These are phyloP conservation scores for Numenius arquata DNA, from an alignment of 2,113 vertebrate species.

Conservation along the genomic window DNA sequence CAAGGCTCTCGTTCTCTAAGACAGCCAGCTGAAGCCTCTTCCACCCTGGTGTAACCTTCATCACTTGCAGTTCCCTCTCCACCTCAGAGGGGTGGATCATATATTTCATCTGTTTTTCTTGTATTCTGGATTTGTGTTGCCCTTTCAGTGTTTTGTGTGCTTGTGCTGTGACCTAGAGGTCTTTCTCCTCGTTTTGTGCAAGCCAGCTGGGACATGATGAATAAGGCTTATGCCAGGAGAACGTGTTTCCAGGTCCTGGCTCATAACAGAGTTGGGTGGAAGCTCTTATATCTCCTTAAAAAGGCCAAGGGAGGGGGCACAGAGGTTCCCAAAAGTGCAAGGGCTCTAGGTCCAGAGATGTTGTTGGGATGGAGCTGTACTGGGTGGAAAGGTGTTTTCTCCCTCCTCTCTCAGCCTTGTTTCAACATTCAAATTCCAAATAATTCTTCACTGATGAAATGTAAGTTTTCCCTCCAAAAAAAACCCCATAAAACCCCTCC, in stretches of 20 bases:
- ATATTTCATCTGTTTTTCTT: neutral
- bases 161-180: neutral
- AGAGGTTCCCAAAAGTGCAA: neutral
- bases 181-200: neutral
- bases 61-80: neutral
- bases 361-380: neutral
- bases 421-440: neutral
- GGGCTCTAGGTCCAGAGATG: neutral
- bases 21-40: neutral
- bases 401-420: neutral
- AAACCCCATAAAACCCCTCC: rapidly evolving
- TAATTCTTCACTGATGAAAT: neutral
- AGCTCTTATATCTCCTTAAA: neutral
- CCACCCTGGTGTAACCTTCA: neutral
- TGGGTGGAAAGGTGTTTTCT: neutral
- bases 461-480: neutral
- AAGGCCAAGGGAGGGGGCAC: neutral
- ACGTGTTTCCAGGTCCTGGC: neutral
- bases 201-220: neutral
- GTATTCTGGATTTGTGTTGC: neutral
- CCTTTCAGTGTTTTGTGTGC: neutral
- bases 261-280: neutral
- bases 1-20: neutral
- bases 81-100: neutral
- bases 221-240: neutral